Conservation (phyloP, 2,888 invertebrate species). For the Plutella xylostella region DNA sequence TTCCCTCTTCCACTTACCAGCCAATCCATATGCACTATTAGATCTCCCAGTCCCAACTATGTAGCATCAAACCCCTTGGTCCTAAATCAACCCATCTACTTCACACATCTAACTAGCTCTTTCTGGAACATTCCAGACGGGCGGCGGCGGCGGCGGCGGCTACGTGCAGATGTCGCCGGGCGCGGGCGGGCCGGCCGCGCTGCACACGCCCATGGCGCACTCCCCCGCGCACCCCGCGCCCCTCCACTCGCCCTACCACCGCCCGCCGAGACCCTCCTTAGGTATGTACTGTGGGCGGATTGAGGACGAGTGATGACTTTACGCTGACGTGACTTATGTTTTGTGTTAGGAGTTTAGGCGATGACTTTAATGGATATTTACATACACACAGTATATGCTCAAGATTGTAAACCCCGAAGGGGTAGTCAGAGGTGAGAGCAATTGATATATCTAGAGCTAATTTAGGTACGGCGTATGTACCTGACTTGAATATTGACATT, state of each 20-base stretch:
- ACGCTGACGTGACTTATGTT: not conserved
- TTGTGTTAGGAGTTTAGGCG: no score
- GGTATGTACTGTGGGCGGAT: conserved; percentile 14
- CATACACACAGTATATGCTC: no score
- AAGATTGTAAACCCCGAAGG: no score
- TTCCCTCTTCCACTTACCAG: no score
- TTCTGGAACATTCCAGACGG: not conserved
- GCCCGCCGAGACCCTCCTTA: conserved; percentile 47
- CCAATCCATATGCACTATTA: no score
- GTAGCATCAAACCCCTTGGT: not conserved
- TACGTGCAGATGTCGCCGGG: conserved; percentile 53
- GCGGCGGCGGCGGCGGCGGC: conserved; percentile 58
- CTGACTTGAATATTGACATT: no score
- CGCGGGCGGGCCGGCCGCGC: conserved; percentile 54
- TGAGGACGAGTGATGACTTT: no score
- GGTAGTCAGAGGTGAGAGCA: no score
- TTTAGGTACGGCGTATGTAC: no score
- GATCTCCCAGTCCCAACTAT: no score
- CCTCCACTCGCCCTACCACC: conserved; percentile 59
- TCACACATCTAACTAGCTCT: not conserved
- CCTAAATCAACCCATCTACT: not conserved
- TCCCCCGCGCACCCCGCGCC: conserved; percentile 42
- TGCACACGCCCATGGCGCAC: conserved; percentile 68
- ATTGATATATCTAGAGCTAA: no score
- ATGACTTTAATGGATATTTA: no score